These are phyloP conservation scores for Rhagium mordax DNA, from an alignment of 2,888 invertebrate genomes.

Conservation along the genomic window DNA sequence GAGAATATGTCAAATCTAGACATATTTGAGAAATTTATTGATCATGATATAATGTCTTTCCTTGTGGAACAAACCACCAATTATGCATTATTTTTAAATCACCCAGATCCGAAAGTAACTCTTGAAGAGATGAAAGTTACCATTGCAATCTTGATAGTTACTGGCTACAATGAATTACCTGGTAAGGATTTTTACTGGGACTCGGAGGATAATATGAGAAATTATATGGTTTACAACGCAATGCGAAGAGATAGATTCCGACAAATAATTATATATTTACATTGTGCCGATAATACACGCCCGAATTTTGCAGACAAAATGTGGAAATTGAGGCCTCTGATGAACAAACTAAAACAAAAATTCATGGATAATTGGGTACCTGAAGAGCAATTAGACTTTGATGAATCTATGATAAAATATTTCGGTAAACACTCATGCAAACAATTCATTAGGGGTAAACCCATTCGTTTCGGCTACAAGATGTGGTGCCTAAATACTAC, in stretches of 20 bases:
- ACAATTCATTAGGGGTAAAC: slow-evolving; percentile 60
- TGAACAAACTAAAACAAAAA: slow-evolving; percentile 39
- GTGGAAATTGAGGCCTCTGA: slow-evolving; percentile 47
- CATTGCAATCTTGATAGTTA: slow-evolving; percentile 23
- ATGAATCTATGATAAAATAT: slow-evolving; percentile 8
- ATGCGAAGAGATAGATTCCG: slow-evolving; percentile 39
- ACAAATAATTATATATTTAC: slow-evolving; percentile 37
- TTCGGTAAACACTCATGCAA: slow-evolving; percentile 51
- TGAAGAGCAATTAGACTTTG: slow-evolving; percentile 36
- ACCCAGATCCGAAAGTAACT: slow-evolving; percentile 23
- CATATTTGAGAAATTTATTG: slow-evolving; percentile 24
- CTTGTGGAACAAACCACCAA: slow-evolving; percentile 26
- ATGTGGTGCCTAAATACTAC: slow-evolving; percentile 57
- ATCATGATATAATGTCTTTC: slow-evolving; percentile 20
- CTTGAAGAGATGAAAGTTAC: slow-evolving; percentile 16
- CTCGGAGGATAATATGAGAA: slow-evolving; percentile 26
- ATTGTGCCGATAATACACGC: slow-evolving; percentile 43
- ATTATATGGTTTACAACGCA: slow-evolving; percentile 32
- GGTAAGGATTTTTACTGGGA: slow-evolving; percentile 26
- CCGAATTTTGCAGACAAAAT: slow-evolving; percentile 32
- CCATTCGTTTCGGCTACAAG: slow-evolving; percentile 61
- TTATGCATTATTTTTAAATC: slow-evolving; percentile 32
- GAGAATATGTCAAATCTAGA: not conserved
- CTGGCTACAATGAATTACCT: slow-evolving; percentile 17
- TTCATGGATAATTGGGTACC: slow-evolving; percentile 43